Percentiles rank a stretch among this genome's conserved stretches.
Evolutionary conservation across 2,888 invertebrate species (phyloP).

Genomic region (Tetheella fluctuosa): DNA sequence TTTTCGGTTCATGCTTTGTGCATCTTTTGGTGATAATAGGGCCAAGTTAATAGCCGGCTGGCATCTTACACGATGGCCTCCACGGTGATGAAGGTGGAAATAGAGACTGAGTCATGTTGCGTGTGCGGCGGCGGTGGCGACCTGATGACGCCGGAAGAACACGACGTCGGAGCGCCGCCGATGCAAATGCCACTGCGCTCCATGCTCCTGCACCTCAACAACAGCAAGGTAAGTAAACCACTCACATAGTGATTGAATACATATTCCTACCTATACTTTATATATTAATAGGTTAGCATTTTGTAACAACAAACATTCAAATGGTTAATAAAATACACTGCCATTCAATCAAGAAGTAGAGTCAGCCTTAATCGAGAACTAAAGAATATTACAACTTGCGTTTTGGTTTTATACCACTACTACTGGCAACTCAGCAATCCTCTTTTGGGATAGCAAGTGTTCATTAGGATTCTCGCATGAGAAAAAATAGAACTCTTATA

Average conservation of each 20-base stretch:
- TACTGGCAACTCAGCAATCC: too few species aligned
- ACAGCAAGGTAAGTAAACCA: conserved; percentile 59
- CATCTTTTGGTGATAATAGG: too few species aligned
- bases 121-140: conserved; percentile 65
- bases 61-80: conserved; percentile 38
- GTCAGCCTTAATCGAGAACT: too few species aligned
- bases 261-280: neutral
- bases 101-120: conserved; percentile 60
- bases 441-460: too few species aligned
- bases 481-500: too few species aligned
- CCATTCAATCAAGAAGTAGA: too few species aligned
- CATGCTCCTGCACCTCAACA: conserved; percentile 71
- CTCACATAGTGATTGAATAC: too few species aligned
- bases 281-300: neutral
- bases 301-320: neutral
- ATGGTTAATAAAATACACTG: neutral
- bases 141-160: conserved; percentile 66
- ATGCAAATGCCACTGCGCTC: conserved; percentile 62
- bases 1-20: too few species aligned
- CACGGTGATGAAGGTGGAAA: conserved; percentile 61
- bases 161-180: conserved; percentile 61
- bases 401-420: too few species aligned
- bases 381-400: too few species aligned
- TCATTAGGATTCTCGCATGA: too few species aligned
- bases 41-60: neutral